Evolutionary conservation across 2,797 vertebrate species (phyloP), one percentile per base, ranked within the genome.

Genomic region (Geotria australis): DNA sequence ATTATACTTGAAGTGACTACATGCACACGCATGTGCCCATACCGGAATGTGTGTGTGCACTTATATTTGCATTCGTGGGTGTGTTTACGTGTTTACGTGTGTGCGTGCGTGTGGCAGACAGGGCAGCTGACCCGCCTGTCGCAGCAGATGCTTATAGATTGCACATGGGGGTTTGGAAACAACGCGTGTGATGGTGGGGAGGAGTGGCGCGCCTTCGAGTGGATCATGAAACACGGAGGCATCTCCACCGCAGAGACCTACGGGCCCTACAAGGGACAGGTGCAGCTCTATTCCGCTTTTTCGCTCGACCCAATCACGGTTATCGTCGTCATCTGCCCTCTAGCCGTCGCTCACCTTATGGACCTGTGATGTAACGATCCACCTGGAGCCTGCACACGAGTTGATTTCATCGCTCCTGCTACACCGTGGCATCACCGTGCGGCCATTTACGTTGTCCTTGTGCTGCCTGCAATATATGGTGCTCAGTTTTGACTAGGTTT

Each of bases 131-230:
- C 76, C 60, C 68, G 72, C 3, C 68, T 81, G 61, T 81, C 79
- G 57, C 78, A 83, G 62, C 76, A 83, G 72, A 76, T 75, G 66
- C 68, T 84, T 64, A 71, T 79, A 2, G 75, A 79, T 63, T 79
- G 78, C 57, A 73, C 73, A 24, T 78, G 71, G 77, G 78, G 76
- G 59, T 82, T 83, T 1, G 77, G 75, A 10, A 85, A 83, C 56
- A 72, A 75, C 0, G 78, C 72, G 56, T 82, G 77, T 1, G 79
- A 80, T 0, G 75, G 78, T 5, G 73, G 74, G 0, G 79, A 81
- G 66, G 77, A 82, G 63, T 83, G 74, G 77, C 64, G 79, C 46
- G 76, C 68, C 0, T 84, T 73, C 1, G 78, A 79, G 66, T 80
- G 78, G 78, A 73, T 77, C 56, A 76, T 76, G 70, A 79, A 75